Percentiles rank a stretch among this genome's conserved stretches.
Conservation (phyloP, 1,140 invertebrate species). For the Listronotus bonariensis region DNA sequence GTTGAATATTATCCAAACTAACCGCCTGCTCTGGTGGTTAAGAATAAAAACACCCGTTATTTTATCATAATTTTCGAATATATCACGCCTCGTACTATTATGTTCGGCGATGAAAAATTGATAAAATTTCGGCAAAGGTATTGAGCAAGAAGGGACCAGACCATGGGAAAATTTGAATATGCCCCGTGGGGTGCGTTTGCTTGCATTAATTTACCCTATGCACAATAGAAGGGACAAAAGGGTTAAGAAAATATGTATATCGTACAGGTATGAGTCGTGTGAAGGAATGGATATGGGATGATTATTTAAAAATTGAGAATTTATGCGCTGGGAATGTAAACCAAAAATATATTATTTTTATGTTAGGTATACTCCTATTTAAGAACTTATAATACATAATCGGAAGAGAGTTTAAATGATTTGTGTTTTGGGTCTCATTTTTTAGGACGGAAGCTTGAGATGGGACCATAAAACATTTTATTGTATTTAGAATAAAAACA, state of each 20-base stretch:
- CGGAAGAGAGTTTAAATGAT: no score
- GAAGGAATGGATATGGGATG: slow-evolving; percentile 14
- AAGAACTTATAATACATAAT: no score
- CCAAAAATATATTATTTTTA: no score
- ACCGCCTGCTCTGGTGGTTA: slow-evolving; percentile 25
- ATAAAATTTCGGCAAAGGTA: slow-evolving; percentile 31
- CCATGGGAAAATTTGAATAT: slow-evolving; percentile 31
- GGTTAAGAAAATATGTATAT: slow-evolving; percentile 21
- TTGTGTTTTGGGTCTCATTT: no score
- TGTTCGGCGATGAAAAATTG: slow-evolving; percentile 29
- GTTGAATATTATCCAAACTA: slow-evolving; percentile 25
- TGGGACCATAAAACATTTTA: no score
- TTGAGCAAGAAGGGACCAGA: slow-evolving; percentile 16
- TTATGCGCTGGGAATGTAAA: no score
- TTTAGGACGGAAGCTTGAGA: no score
- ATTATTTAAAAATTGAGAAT: no score
- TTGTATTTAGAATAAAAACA: no score
- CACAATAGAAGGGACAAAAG: slow-evolving; percentile 22
- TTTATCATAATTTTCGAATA: slow-evolving; percentile 30
- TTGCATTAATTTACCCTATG: slow-evolving; percentile 28
- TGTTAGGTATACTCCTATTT: no score
- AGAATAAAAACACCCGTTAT: slow-evolving; percentile 28
- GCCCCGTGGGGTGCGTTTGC: slow-evolving; percentile 23
- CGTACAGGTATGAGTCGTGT: slow-evolving; percentile 5
- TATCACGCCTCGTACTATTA: slow-evolving; percentile 22